Base-by-base conservation (phyloP, 2,113 vertebrate species). In the Microcebus tavaratra region DNA sequence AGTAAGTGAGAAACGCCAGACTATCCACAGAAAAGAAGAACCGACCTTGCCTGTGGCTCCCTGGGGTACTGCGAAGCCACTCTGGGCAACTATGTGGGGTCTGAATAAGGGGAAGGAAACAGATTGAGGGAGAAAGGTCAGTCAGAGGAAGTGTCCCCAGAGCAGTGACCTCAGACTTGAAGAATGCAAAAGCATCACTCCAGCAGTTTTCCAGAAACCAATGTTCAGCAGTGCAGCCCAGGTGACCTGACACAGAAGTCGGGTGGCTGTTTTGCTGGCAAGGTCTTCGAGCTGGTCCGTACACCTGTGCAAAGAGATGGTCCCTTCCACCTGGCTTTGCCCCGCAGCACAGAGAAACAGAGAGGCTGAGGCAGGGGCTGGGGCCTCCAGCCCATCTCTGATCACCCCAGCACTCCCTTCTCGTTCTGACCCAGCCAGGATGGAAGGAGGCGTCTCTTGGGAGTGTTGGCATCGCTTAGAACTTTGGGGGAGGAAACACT, bases 241-340 rank as follows among this genome's bases (percentile, higher is more conserved):
- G 23, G 7, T 3, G 31, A 31, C 20, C 59, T 13, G 31, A 48
- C 4, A 85, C 27, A 31, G 48, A 23, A 0, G 17, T 15, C 18
- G 4, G n/a, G 42, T 17, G 36, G 15, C 65, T 15, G 27, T 20
- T 61, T 31, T 21, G 18, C 18, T 21, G 18, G 8, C 84, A 82
- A 89, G 57, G 50, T 9, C 57, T 31, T 31, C 20, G 0, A 39
- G 14, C 14, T 0, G 6, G 15, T 15, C 15, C 6, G 1, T 8
- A 17, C 5, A 5, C 5, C 15, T n/a, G 1, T 10, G 2, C 12
- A 11, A 3, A 55, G 39, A 45, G 5, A 45, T 0, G 36, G 2
- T 23, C 0, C 50, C 9, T 20, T 34, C 6, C 2, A 5, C 3
- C 36, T 65, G 34, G 1, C 21, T 55, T 25, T 1, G 3, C 0